Evolutionary conservation across 2,113 vertebrate species (phyloP), one percentile per base, ranked within the genome.

Genomic region (Apistogramma diplotaenia): DNA sequence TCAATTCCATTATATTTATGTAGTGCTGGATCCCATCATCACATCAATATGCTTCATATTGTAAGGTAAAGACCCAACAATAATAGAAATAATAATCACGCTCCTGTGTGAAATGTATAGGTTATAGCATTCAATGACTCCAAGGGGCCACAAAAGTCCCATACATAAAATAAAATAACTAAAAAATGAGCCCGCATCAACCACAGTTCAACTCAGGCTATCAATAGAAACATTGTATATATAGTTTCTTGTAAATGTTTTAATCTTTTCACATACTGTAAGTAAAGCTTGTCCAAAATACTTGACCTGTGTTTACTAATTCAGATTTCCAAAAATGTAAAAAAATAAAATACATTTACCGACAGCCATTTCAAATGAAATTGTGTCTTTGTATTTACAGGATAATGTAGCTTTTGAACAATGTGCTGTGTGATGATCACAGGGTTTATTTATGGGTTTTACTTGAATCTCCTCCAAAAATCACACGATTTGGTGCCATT

Each of bases 361-460:
- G 21, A 46, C 62, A 37, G 46, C 37, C 5, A 6, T n/a, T 23
- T 67, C 25, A 51, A 46, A 67, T 27, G 9, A 3, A 46, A 49
- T 19, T 49, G 15, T 12, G 40, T 16, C 40, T 27, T 21, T 49
- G 16, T 29, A 55, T 0, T 23, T 43, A 31, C 9, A 9, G 40
- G 16, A 27, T 6, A 59, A 33, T 40, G 51, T 12, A n/a, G 75
- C 21, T 67, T 37, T 29, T 1, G 15, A 80, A 53, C 23, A 81
- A 62, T 21, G 19, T 79, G 49, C 55, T 79, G 49, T 27, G 56
- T 73, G 43, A 57, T 53, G 23, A 85, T 83, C 49, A 57, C 61
- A 73, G 77, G 61, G 70, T 74, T 83, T 88, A 86, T 89, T 78
- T 80, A 61, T 83, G 67, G 75, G 51, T 54, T 49, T 88, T 73